Evolutionary conservation across 2,797 vertebrate species (phyloP), one percentile per base, ranked within the genome.

Genomic region (Notolepis coatsorum): DNA sequence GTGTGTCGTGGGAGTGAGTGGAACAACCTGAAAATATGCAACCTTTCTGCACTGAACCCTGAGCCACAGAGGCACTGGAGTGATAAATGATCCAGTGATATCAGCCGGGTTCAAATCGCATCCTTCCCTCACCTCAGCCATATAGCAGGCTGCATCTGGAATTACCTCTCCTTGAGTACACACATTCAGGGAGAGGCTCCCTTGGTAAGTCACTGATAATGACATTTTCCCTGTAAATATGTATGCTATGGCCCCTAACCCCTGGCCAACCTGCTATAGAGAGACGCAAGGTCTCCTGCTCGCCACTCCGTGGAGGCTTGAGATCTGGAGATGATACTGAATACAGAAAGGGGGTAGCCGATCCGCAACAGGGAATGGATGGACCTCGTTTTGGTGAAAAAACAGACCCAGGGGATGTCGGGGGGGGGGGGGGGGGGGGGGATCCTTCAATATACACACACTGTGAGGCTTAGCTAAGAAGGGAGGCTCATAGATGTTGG

Each of bases 41-140:
- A 66, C 79, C 82, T 79, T n/a, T 79, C 75, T 79, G 73, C 71
- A 62, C 31, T 71, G 70, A 84, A 82, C 80, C 76, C 71, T 61
- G 53, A 75, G 64, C 72, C 68, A 56, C 70, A 51, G 50, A 82
- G 80, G 74, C 75, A 27, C 68, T 68, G 37, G 49, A 77, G 85
- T 88, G 84, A 88, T 87, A 84, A 88, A 88, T 81, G 77, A 88
- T 82, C 84, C 74, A 50, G 62, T 49, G 51, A 67, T 71, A 65
- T 74, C 42, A 68, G 60, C 65, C 56, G 61, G 80, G 73, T 77
- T 82, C 70, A 75, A 82, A 81, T 84, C 73, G 72, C 71, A 81
- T 81, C 72, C 74, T 67, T 64, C 57, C 38, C 15, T 35, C 42
- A 48, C 56, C 68, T 75, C 7, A 18, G 55, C 62, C 73, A 66